Conservation (phyloP, 2,797 vertebrate species). For the Rhincodon typus region DNA sequence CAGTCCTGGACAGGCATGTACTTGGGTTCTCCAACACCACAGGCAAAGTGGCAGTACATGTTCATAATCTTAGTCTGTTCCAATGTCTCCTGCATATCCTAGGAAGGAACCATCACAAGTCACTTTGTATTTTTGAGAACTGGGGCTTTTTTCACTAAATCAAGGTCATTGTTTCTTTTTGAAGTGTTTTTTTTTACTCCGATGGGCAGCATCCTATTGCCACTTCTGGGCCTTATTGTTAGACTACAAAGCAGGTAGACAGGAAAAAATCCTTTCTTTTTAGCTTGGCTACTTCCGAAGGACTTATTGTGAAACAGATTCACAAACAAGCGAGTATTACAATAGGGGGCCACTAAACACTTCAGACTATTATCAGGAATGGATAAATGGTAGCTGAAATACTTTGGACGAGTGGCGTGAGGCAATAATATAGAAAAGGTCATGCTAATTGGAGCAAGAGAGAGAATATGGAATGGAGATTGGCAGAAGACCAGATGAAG, state of each 20-base stretch:
- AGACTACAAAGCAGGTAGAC: background rate
- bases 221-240: background rate
- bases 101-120: constrained; percentile 2
- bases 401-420: background rate
- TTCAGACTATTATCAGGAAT: background rate
- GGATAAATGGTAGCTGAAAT: background rate
- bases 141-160: background rate
- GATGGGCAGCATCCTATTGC: background rate
- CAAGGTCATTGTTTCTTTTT: background rate
- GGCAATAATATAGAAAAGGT: background rate
- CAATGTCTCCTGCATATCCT: constrained; percentile 69
- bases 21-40: constrained; percentile 68
- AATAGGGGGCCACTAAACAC: background rate
- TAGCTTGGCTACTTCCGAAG: background rate
- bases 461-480: too few relatives aligned
- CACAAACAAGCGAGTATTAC: background rate
- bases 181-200: background rate
- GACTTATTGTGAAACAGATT: background rate
- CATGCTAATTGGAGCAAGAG: background rate
- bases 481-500: too few relatives aligned
- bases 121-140: background rate
- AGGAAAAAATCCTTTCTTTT: background rate
- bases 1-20: constrained; percentile 76
- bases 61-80: constrained; percentile 65
- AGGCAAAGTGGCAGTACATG: constrained; percentile 83